Evolutionary conservation across 2,113 vertebrate genomes (phyloP).

Genomic region (Epinephelus lanceolatus): DNA sequence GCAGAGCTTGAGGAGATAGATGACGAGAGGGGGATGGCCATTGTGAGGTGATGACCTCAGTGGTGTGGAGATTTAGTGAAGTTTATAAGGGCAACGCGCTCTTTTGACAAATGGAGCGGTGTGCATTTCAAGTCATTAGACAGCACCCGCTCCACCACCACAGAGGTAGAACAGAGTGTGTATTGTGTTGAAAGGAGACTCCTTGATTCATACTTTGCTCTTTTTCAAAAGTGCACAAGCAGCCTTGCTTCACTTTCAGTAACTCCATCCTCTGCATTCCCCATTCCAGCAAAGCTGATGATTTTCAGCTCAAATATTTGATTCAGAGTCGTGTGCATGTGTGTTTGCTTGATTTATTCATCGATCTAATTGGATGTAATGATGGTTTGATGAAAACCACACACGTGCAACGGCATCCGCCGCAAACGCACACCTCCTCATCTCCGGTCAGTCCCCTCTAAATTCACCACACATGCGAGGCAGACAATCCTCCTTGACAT

Average conservation of each 20-base stretch:
- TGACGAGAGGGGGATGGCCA: constrained; percentile 37
- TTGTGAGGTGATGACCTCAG: constrained; percentile 57
- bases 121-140: constrained; percentile 63
- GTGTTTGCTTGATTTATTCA: constrained; percentile 44
- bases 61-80: constrained; percentile 62
- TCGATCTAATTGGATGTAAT: constrained; percentile 37
- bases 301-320: constrained; percentile 17
- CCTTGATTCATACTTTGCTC: constrained; percentile 6
- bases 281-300: constrained; percentile 9
- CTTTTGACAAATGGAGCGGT: constrained; percentile 62
- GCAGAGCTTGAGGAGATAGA: constrained; percentile 39
- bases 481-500: constrained; percentile 55
- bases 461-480: constrained; percentile 51
- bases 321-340: constrained; percentile 9
- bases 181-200: constrained; percentile 44
- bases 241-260: background rate
- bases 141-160: constrained; percentile 13
- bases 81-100: constrained; percentile 48
- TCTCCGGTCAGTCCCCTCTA: constrained; percentile 19
- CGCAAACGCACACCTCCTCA: constrained; percentile 1
- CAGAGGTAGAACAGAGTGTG: constrained; percentile 50
- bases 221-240: constrained; percentile 3
- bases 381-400: constrained; percentile 40
- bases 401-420: constrained; percentile 2
- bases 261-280: background rate